Conservation (phyloP, 2,113 vertebrate genomes). For the Ictidomys tridecemlineatus region DNA sequence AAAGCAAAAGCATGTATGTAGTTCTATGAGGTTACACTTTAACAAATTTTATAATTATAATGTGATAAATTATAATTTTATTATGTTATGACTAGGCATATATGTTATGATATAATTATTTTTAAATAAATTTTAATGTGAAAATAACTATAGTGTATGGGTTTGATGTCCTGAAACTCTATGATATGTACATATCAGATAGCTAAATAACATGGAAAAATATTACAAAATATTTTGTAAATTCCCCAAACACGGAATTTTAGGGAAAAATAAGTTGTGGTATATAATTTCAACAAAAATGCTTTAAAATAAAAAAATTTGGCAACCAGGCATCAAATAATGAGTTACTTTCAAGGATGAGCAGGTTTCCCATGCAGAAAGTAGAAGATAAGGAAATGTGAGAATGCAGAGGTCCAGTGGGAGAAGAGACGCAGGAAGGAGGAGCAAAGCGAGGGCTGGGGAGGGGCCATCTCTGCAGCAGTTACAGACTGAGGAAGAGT, state of each 20-base stretch:
- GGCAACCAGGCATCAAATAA: constrained; percentile 24
- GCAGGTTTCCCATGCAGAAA: neutral
- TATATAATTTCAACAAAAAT: constrained; percentile 56
- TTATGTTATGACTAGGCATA: neutral
- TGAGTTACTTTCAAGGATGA: constrained; percentile 42
- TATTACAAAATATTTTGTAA: constrained; percentile 30
- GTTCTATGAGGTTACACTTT: neutral
- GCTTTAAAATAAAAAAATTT: constrained; percentile 62
- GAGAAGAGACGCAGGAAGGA: neutral
- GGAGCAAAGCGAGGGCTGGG: accelerated
- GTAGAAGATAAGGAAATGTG: neutral
- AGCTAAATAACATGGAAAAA: constrained; percentile 1
- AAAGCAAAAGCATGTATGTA: neutral
- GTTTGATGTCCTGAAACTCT: neutral
- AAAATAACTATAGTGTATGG: neutral
- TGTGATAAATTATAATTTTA: neutral
- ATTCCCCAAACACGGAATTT: constrained; percentile 30
- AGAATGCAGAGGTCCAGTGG: neutral
- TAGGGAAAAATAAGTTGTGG: constrained; percentile 50
- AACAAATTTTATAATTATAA: neutral
- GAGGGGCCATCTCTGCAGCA: neutral
- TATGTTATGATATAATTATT: neutral
- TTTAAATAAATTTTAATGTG: neutral
- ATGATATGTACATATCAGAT: neutral
- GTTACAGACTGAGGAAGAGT: neutral